These are phyloP conservation scores for Bruchidius siliquastri DNA, from an alignment of 2,888 invertebrate species.

Conservation along the genomic window DNA sequence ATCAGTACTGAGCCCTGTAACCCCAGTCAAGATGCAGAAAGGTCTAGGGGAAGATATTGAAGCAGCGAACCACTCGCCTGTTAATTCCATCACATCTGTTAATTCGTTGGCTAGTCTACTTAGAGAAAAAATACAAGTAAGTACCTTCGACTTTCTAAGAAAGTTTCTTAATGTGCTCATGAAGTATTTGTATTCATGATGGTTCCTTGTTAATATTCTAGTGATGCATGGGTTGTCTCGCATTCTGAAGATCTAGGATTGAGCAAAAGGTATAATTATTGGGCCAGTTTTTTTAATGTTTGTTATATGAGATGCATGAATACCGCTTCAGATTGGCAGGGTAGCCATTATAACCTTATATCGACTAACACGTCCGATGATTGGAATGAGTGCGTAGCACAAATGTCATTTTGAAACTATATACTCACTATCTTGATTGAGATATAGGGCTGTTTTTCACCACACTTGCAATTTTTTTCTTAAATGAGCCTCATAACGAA, in stretches of 20 bases:
- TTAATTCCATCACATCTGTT: constrained; percentile 77
- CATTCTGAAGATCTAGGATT: no score
- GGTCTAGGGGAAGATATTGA: constrained; percentile 54
- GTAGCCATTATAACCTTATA: not conserved
- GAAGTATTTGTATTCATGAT: not conserved
- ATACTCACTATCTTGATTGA: no score
- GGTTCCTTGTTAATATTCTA: not conserved
- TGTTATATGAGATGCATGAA: not conserved
- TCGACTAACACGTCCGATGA: no score
- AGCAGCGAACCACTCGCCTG: constrained; percentile 61
- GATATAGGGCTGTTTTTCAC: no score
- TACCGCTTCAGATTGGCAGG: not conserved
- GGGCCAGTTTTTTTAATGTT: not conserved
- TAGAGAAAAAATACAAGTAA: constrained; percentile 76
- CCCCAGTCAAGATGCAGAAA: constrained; percentile 46
- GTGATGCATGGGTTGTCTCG: not conserved
- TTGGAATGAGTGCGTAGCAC: no score
- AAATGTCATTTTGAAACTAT: no score
- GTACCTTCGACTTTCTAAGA: constrained; percentile 4
- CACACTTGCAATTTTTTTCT: no score
- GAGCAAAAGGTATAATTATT: not conserved
- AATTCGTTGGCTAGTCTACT: constrained; percentile 80
- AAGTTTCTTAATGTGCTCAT: not conserved
- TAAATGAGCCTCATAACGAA: no score
- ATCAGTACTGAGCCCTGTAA: constrained; percentile 55